A percentile compares a stretch with the other conserved stretches of the same genome.
Evolutionary conservation across 2,888 invertebrate species (phyloP).

Genomic region (Epinotia brunnichana): DNA sequence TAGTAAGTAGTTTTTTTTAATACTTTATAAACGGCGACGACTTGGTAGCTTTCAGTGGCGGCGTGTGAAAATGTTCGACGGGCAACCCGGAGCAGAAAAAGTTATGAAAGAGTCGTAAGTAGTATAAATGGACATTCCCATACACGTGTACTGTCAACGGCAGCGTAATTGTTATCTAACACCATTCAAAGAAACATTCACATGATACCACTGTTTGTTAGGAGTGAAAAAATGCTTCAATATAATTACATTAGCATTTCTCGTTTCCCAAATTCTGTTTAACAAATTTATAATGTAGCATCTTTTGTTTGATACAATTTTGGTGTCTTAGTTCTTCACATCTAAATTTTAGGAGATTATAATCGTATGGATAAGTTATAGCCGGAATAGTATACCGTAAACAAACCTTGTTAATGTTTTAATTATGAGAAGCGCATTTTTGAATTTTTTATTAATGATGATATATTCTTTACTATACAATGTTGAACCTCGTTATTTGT

Average conservation of each 20-base stretch:
- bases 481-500: background rate
- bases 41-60: no score
- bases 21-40: no score
- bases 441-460: background rate
- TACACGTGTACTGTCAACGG: constrained; percentile 27
- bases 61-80: no score
- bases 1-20: no score
- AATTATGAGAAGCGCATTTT: constrained; percentile 23
- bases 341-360: constrained; percentile 38
- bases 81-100: no score
- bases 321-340: constrained; percentile 18
- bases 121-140: constrained; percentile 15
- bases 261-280: constrained; percentile 37
- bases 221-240: constrained; percentile 23
- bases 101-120: no score
- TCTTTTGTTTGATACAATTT: constrained; percentile 36
- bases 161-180: constrained; percentile 35
- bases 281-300: constrained; percentile 29
- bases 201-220: constrained; percentile 32
- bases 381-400: constrained; percentile 29
- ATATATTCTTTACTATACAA: background rate
- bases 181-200: constrained; percentile 34
- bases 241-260: constrained; percentile 43
- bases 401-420: constrained; percentile 29
- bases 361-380: constrained; percentile 29